Evolutionary conservation across 2,888 invertebrate genomes (phyloP).

Genomic region (Eupithecia subfuscata): DNA sequence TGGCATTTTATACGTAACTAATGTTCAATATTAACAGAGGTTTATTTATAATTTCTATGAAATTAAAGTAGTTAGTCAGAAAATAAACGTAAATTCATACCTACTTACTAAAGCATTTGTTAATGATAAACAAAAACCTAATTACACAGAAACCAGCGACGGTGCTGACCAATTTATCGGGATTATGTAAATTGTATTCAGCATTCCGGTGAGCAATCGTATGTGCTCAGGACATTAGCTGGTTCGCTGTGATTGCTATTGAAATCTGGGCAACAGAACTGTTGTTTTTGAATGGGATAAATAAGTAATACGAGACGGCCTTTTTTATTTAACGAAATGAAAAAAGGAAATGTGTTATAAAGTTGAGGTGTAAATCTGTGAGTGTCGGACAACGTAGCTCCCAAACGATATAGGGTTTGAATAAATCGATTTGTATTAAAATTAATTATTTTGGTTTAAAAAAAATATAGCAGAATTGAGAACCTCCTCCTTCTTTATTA

Average conservation of each 20-base stretch:
- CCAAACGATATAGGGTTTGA: too few relatives aligned
- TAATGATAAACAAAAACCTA: conserved; percentile 33
- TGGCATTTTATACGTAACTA: too few relatives aligned
- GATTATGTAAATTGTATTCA: conserved; percentile 59
- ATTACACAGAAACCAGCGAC: conserved; percentile 36
- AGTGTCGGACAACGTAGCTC: too few relatives aligned
- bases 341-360: too few relatives aligned
- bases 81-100: background rate
- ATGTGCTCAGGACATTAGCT: conserved; percentile 54
- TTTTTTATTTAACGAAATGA: too few relatives aligned
- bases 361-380: too few relatives aligned
- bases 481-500: too few relatives aligned
- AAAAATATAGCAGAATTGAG: too few relatives aligned
- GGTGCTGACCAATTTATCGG: conserved; percentile 28
- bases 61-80: background rate
- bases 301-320: background rate
- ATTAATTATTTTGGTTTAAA: too few relatives aligned
- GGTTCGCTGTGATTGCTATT: conserved; percentile 48
- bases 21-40: too few relatives aligned
- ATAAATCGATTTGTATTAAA: too few relatives aligned
- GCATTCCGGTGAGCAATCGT: conserved; percentile 61
- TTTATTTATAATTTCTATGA: too few relatives aligned
- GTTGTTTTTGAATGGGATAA: background rate
- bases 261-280: conserved; percentile 20
- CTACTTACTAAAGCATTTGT: background rate